Evolutionary conservation across 1,140 invertebrate species (phyloP).

Genomic region (Kradibia gibbosae): DNA sequence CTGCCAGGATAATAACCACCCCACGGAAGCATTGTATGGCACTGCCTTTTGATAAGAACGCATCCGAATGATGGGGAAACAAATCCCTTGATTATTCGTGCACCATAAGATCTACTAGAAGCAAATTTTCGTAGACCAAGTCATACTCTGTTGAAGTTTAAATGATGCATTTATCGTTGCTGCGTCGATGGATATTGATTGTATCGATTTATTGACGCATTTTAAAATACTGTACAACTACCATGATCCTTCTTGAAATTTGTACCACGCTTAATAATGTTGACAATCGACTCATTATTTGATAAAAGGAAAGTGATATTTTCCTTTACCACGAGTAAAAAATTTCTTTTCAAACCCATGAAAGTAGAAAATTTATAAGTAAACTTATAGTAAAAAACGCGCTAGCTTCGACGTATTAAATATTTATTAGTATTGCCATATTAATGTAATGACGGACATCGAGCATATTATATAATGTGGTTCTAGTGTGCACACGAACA

Average conservation of each 20-base stretch:
- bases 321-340: neutral
- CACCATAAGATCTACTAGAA: too few relatives aligned
- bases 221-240: too few relatives aligned
- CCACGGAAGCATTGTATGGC: neutral
- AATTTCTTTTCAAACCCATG: neutral
- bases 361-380: neutral
- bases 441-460: neutral
- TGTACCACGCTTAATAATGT: neutral
- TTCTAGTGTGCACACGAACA: neutral
- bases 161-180: too few relatives aligned
- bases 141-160: too few relatives aligned
- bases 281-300: neutral
- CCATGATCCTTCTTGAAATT: too few relatives aligned
- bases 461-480: neutral
- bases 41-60: too few relatives aligned
- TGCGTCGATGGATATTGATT: too few relatives aligned
- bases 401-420: neutral
- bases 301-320: neutral
- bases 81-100: too few relatives aligned
- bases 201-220: too few relatives aligned
- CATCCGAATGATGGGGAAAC: too few relatives aligned
- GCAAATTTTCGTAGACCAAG: too few relatives aligned
- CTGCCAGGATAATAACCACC: neutral
- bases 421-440: neutral
- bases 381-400: neutral